Evolutionary conservation across 1,140 invertebrate genomes (phyloP).

Genomic region (Ditylenchus dipsaci): DNA sequence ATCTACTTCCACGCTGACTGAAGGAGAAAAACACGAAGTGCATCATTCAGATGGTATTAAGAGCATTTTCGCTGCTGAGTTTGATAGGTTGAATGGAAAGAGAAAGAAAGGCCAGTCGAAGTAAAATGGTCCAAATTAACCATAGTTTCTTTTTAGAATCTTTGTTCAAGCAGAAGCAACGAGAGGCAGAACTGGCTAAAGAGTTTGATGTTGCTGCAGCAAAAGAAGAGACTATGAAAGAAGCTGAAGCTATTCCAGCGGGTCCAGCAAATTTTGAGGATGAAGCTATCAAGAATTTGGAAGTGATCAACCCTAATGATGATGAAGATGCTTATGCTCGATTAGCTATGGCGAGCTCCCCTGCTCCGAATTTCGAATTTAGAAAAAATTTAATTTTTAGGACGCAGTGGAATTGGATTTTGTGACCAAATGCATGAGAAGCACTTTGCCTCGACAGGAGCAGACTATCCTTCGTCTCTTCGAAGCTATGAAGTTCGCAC

Average conservation of each 20-base stretch:
- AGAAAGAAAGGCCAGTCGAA: neutral
- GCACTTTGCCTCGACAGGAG: conserved; percentile 30
- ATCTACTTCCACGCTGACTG: neutral
- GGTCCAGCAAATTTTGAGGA: conserved; percentile 1
- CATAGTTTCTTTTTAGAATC: neutral
- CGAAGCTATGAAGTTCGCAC: conserved; percentile 24
- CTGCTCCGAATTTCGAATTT: too few species aligned
- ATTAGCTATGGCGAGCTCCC: conserved; percentile 5
- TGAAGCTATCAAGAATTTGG: neutral
- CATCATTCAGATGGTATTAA: neutral
- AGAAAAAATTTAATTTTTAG: conserved; percentile 15
- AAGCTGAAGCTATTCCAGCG: neutral
- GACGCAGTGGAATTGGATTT: conserved; percentile 42
- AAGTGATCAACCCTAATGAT: neutral
- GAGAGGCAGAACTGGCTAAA: neutral
- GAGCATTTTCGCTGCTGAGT: neutral
- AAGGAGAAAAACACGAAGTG: neutral
- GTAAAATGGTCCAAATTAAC: too few species aligned
- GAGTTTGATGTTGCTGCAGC: neutral
- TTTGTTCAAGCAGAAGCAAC: neutral
- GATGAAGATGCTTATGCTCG: neutral
- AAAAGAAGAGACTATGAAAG: neutral
- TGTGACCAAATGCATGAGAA: conserved; percentile 27
- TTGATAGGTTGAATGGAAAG: neutral
- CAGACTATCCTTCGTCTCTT: conserved; percentile 37